These are phyloP conservation scores for Nesogale talazaci DNA, from an alignment of 2,113 vertebrate genomes.

Conservation along the genomic window DNA sequence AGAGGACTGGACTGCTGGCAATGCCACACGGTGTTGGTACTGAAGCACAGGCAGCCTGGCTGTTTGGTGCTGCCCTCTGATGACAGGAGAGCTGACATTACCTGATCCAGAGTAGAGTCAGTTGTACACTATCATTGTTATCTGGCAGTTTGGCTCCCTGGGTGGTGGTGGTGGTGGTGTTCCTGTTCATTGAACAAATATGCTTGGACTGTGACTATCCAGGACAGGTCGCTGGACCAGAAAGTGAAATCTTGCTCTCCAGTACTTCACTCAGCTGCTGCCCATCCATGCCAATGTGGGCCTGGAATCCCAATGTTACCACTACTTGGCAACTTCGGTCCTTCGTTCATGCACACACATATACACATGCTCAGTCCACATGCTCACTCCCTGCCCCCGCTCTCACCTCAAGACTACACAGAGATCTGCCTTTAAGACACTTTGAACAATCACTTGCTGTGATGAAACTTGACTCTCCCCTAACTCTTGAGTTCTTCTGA, in stretches of 20 bases:
- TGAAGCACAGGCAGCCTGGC: background rate
- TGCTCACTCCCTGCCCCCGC: no score
- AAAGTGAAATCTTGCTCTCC: background rate
- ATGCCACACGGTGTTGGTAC: constrained; percentile 50
- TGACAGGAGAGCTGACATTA: background rate
- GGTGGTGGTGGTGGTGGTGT: no score
- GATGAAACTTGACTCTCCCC: background rate
- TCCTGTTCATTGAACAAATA: background rate
- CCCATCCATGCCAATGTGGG: background rate
- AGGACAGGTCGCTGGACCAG: background rate
- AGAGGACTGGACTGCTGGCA: background rate
- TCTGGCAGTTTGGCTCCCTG: background rate
- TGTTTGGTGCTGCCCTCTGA: background rate
- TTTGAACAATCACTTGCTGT: background rate
- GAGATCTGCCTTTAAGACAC: background rate
- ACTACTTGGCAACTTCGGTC: background rate
- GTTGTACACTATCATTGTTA: background rate
- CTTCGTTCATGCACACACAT: background rate
- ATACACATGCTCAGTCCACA: no score
- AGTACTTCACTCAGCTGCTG: background rate
- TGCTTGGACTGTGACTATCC: background rate
- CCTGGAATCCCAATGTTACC: background rate
- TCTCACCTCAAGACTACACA: background rate
- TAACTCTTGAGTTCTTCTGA: background rate
- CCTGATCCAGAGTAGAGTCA: background rate